Base-by-base conservation (phyloP, 2,797 vertebrate genomes). In the Anas capensis region DNA sequence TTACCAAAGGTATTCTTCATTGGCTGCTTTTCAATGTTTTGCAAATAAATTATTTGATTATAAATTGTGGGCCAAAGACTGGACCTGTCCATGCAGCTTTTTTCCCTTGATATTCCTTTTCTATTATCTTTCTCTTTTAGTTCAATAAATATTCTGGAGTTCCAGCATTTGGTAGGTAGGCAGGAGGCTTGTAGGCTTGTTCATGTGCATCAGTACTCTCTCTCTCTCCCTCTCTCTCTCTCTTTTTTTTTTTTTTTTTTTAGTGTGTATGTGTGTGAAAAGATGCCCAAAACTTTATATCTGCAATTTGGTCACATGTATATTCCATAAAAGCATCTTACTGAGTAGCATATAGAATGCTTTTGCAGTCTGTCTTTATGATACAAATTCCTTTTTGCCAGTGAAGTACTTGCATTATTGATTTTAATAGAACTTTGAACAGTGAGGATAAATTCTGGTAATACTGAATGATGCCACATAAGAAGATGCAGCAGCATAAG, bases 351-450 rank as follows among this genome's bases (percentile, higher is more conserved):
- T 46, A 91, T 18, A 68, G 78, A 57, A 93, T 36, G 68, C 46
- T 92, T 85, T 88, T 85, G n/a, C 68, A 87, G 53, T 40, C 78
- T 92, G 53, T 40, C 78, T 92, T 94, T 91, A 85, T 5, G 48
- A 94, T 57, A 26, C 66, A 86, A 72, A 62, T 51, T 82, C 68
- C 6, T 10, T 81, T 82, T 72, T 85, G 65, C 68, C 75, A 79
- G 81, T 48, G 75, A 89, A 85, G 68, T 42, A 75, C 86, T 81
- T 93, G 64, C 92, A 92, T 92, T 95, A 94, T 91, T 96, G 88
- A 95, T 96, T 95, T 89, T 87, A 91, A 89, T 82, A 87, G 78
- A 92, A 82, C 86, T 94, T 93, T 94, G 68, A 79, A 77, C 72
- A 87, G 61, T 73, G 64, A 93, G 86, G 79, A 91, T 88, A 71